Evolutionary conservation across 2,888 invertebrate species (phyloP), one percentile per base, ranked within the genome.

Genomic region (Zootermopsis nevadensis): DNA sequence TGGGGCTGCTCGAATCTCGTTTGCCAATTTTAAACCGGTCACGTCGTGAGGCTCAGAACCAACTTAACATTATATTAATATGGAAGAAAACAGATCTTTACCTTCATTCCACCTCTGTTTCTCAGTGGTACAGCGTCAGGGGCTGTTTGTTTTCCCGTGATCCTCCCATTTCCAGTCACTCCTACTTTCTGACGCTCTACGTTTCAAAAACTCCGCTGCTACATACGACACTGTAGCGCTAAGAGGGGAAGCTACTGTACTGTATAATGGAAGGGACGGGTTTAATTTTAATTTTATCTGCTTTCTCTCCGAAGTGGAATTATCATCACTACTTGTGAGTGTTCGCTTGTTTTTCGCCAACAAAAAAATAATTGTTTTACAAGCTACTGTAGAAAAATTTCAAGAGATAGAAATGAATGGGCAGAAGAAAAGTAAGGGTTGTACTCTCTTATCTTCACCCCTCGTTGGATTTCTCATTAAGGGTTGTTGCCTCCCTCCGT

Each of bases 271-370:
- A 30, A 22, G 48, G 19, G 53, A 31, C 55, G 53, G 69, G n/a
- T 55, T 77, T 77, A 48, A 77, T 55, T 77, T 77, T 77, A 77
- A 77, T 77, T 27, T 31, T 77, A 77, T 77, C 53, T 77, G 69
- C 69, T 33, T 69, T 31, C 69, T 69, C 33, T 19, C 31, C 69
- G 31, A 33, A 69, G 31, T 69, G 69, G 69, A 69, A 31, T 33
- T 69, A 69, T 69, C 69, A 31, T 69, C 69, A 60, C 60, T 60
- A 60, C 60, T 60, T 60, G 60, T 8, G 27, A 60, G 27, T 60
- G 60, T 60, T 24, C 27, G 60, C 60, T 60, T 55, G 55, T 31
- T 74, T 74, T 74, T 74, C 24, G 12, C 15, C 67, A 30, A 7
- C 38, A 38, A 42, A 76, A 33, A 76, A 76, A 76, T 76, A 76